Base-by-base conservation (phyloP, 1,140 invertebrate species). In the Zaprionus ornatus region DNA sequence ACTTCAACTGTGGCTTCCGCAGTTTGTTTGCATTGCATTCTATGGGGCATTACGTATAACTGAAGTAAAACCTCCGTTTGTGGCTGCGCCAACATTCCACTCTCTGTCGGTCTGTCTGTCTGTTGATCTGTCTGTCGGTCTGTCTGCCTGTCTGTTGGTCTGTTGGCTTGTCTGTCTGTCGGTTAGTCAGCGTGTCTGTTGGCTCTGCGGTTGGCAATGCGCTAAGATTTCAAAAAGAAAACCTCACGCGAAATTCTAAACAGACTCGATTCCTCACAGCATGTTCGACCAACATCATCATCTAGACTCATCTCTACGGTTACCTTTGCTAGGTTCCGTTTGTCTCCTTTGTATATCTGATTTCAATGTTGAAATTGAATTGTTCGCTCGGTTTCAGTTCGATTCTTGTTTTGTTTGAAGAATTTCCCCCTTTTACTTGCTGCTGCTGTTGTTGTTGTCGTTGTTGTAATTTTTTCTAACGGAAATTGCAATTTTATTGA, bases 301-400 rank as follows among this genome's bases (percentile, higher is more conserved):
- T 37, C 27, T 60, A 4, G 1, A 50, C 23, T 13, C 37, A 63
- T 70, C 54, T 69, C 45, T 65, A 64, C 40, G 42, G 67, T 40
- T 70, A 77, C 80, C 82, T 85, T 69, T 56, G 62, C 56, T 67
- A 19, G 40, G 37, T 29, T 63, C 56, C 68, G 59, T 40, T 67
- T 0, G 9, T 32, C 29, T 17, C 54, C 66, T 56, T 66, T 57
- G 40, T 32, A 19, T 83, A 84, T 87, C 84, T 62, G 84, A 80
- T 87, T 87, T 87, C 84, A 90, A 74, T 81, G 78, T 42, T 88
- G 68, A 88, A 87, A 84, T 88, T 83, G 80, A 84, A 73, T 88
- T 87, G 67, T 77, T 72, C n/a, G 40, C 40, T 17, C n/a, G n/a
- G n/a, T 45, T 87, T 80, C 68, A 71, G 72, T 66, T 78, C 64